Evolutionary conservation across 30 jellyfish, hydroid and myxozoan genomes (phyloP).

Genomic region (Turritopsis rubra): DNA sequence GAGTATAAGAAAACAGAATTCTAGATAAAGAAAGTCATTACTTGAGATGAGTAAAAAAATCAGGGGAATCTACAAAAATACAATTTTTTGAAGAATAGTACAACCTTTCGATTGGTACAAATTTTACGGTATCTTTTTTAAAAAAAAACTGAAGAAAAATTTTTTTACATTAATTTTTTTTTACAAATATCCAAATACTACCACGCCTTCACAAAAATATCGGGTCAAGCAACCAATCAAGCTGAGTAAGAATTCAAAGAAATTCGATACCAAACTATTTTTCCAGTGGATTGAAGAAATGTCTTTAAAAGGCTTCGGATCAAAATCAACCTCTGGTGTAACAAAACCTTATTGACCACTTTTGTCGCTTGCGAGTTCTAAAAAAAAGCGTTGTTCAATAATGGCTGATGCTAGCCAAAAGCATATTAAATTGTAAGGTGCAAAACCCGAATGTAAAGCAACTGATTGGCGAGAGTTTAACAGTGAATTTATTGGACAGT

Average conservation of each 20-base stretch:
- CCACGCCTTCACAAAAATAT: background rate
- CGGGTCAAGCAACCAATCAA: background rate
- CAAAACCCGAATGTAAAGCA: too few relatives aligned
- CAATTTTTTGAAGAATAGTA: background rate
- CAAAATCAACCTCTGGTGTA: background rate
- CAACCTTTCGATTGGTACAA: background rate
- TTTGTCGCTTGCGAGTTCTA: background rate
- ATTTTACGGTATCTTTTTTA: background rate
- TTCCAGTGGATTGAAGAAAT: background rate
- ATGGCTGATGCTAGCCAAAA: background rate
- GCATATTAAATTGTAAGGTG: background rate
- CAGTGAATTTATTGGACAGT: too few relatives aligned
- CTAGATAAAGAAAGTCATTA: too few relatives aligned
- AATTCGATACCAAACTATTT: background rate
- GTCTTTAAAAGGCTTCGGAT: background rate
- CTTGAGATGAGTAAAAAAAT: background rate
- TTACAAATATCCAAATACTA: background rate
- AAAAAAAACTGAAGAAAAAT: too few relatives aligned
- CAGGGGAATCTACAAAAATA: background rate
- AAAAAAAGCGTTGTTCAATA: background rate
- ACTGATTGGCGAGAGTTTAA: too few relatives aligned
- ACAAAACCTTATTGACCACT: background rate
- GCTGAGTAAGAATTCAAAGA: background rate
- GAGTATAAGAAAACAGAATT: background rate
- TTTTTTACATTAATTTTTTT: background rate